A percentile compares a stretch with the other conserved stretches of the same genome.
Conservation (phyloP, 2,888 invertebrate genomes). For the Brachyptera risi region DNA sequence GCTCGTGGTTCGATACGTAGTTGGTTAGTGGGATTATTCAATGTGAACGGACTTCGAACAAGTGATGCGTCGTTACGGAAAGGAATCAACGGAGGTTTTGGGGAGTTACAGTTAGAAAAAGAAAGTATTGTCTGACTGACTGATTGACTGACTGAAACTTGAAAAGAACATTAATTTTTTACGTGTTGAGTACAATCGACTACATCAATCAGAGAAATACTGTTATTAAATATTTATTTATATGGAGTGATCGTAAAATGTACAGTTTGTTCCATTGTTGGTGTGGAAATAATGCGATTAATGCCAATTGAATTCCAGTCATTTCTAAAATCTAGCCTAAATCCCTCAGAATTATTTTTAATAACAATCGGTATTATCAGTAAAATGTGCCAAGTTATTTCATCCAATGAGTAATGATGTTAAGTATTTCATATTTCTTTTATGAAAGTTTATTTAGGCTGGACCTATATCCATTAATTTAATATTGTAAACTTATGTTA, state of each 20-base stretch:
- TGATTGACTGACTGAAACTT: not conserved
- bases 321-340: slow-evolving; percentile 14
- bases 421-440: slow-evolving; percentile 14
- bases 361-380: slow-evolving; percentile 22
- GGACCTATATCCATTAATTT: too few species aligned
- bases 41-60: slow-evolving; percentile 64
- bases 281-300: slow-evolving; percentile 12
- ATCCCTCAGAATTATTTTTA: slow-evolving; percentile 13
- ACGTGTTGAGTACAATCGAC: not conserved
- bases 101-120: slow-evolving; percentile 53
- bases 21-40: slow-evolving; percentile 73
- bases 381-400: slow-evolving; percentile 20
- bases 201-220: too few species aligned
- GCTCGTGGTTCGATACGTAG: slow-evolving; percentile 62
- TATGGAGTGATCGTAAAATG: slow-evolving; percentile 8
- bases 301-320: slow-evolving; percentile 17
- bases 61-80: slow-evolving; percentile 57
- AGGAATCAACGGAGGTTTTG: slow-evolving; percentile 49
- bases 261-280: not conserved
- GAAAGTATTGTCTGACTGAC: slow-evolving; percentile 54
- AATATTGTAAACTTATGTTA: slow-evolving; percentile 16
- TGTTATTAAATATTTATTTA: slow-evolving; percentile 22
- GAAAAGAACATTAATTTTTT: not conserved
- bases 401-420: slow-evolving; percentile 7
- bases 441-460: slow-evolving; percentile 20